A percentile compares a stretch with the other conserved stretches of the same genome.
Conservation (phyloP, 2,113 vertebrate species). For the Tichodroma muraria region DNA sequence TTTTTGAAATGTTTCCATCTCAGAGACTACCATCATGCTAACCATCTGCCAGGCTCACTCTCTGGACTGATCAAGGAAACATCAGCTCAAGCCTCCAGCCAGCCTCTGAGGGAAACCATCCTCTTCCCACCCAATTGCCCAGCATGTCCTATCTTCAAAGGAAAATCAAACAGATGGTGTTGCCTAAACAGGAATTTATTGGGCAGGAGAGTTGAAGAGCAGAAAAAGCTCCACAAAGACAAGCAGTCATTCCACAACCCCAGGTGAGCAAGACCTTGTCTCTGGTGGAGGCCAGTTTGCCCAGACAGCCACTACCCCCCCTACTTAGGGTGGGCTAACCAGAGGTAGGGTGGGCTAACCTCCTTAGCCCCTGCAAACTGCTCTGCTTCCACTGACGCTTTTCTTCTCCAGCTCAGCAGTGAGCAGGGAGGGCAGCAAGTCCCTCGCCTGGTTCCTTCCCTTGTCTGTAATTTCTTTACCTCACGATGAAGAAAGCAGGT, state of each 20-base stretch:
- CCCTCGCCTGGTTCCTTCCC: neutral
- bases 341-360: neutral
- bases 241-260: neutral
- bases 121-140: neutral
- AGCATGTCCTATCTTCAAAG: neutral
- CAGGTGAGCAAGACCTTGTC: neutral
- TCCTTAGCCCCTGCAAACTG: neutral
- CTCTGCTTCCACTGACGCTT: neutral
- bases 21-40: neutral
- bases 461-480: neutral
- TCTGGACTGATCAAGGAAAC: neutral
- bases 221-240: neutral
- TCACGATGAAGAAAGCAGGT: neutral
- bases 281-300: neutral
- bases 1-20: neutral
- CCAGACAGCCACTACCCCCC: neutral
- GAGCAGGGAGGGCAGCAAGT: neutral
- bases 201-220: neutral
- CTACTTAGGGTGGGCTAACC: neutral
- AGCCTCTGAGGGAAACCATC: neutral
- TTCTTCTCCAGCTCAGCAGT: fast-evolving
- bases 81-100: neutral
- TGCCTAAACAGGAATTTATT: neutral
- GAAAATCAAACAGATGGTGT: neutral
- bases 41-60: neutral